Evolutionary conservation across 2,797 vertebrate species (phyloP).

Genomic region (Ctenosaura bakeri): DNA sequence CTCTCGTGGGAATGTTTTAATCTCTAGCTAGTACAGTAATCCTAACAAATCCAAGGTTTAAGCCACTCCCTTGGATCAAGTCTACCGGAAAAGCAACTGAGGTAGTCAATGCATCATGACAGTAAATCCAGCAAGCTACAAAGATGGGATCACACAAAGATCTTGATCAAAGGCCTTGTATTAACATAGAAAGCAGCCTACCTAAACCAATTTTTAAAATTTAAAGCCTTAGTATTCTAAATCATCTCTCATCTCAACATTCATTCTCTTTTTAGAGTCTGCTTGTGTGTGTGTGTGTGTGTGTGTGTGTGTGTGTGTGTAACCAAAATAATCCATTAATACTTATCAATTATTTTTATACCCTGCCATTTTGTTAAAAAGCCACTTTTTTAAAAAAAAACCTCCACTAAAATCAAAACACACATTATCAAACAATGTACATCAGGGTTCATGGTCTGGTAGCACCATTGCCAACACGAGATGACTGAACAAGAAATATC

Average conservation of each 20-base stretch:
- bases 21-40: constrained; percentile 67
- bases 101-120: constrained; percentile 44
- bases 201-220: background rate
- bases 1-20: constrained; percentile 74
- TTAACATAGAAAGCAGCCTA: background rate
- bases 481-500: background rate
- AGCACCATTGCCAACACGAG: background rate
- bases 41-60: constrained; percentile 74
- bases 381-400: background rate
- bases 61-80: constrained; percentile 62
- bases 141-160: rapidly evolving
- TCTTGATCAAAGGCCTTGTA: background rate
- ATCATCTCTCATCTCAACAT: constrained; percentile 11
- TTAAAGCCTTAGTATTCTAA: background rate
- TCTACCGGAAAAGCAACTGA: constrained; percentile 62
- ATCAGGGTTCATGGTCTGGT: background rate
- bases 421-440: constrained; percentile 44
- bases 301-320: too few relatives aligned
- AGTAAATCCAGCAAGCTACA: constrained; percentile 41
- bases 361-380: too few relatives aligned
- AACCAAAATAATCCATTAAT: too few relatives aligned
- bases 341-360: too few relatives aligned
- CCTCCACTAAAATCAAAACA: constrained; percentile 54
- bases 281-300: too few relatives aligned
- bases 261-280: background rate